Evolutionary conservation across 2,113 vertebrate species (phyloP).

Genomic region (Toxostoma redivivum): DNA sequence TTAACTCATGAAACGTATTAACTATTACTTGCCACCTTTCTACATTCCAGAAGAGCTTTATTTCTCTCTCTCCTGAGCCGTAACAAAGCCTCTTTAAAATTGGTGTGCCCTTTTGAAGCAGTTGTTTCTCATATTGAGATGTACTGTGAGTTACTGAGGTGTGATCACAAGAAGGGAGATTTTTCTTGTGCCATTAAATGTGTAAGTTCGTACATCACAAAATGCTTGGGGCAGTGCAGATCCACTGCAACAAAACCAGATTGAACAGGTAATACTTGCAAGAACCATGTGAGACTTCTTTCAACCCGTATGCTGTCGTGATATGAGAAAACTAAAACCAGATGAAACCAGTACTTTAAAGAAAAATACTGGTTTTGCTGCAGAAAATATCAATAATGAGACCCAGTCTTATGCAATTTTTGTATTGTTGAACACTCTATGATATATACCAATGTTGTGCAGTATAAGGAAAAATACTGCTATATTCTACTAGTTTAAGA

Average conservation of each 20-base stretch:
- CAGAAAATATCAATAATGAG: conserved; percentile 66
- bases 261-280: background rate
- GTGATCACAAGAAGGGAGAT: conserved; percentile 68
- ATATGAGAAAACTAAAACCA: conserved; percentile 8
- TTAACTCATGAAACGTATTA: conserved; percentile 67
- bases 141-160: conserved; percentile 65
- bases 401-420: conserved; percentile 77
- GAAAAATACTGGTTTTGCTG: conserved; percentile 42
- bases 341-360: conserved; percentile 22
- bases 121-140: conserved; percentile 84
- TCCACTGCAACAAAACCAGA: conserved; percentile 17
- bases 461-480: conserved; percentile 62
- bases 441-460: conserved; percentile 65
- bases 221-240: conserved; percentile 43
- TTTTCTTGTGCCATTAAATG: conserved; percentile 72
- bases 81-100: conserved; percentile 66
- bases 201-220: conserved; percentile 17
- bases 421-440: conserved; percentile 69
- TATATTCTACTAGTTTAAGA: conserved; percentile 58
- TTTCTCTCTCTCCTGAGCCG: conserved; percentile 69
- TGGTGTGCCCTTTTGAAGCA: conserved; percentile 65
- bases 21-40: conserved; percentile 65
- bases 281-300: background rate
- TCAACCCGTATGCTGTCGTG: background rate
- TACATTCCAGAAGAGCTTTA: conserved; percentile 78